Percentiles rank a stretch among this genome's conserved stretches.
Evolutionary conservation across 2,888 invertebrate species (phyloP).

Genomic region (Mystacides longicornis): DNA sequence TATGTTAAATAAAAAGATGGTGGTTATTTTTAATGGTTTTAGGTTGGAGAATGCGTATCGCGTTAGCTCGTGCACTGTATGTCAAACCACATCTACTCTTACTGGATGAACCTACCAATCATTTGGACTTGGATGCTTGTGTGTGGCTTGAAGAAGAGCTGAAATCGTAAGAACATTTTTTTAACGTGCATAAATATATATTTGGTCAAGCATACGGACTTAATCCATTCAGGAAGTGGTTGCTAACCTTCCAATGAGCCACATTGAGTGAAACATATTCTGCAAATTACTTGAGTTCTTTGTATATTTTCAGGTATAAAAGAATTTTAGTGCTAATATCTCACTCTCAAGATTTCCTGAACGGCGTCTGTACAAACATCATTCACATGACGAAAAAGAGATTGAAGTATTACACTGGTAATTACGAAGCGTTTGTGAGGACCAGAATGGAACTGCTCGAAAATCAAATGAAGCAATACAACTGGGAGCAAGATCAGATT

Average conservation of each 20-base stretch:
- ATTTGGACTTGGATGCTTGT: constrained; percentile 97
- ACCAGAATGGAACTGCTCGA: constrained; percentile 92
- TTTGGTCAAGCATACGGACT: no score
- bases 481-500: constrained; percentile 99
- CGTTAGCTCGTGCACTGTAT: constrained; percentile 91
- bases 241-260: no score
- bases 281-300: no score
- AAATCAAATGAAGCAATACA: constrained; percentile 98
- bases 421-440: constrained; percentile 94
- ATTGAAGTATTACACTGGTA: constrained; percentile 91
- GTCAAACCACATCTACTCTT: constrained; percentile 95
- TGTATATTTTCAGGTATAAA: constrained; percentile 64
- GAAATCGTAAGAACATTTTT: constrained; percentile 55
- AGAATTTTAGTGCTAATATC: constrained; percentile 96
- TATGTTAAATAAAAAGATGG: no score
- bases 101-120: constrained; percentile 98
- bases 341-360: constrained; percentile 98
- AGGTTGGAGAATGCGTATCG: constrained; percentile 99
- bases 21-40: neutral
- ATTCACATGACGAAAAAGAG: constrained; percentile 91
- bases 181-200: no score
- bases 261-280: no score
- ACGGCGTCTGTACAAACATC: constrained; percentile 95
- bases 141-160: constrained; percentile 99
- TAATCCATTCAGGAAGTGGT: no score